Base-by-base conservation (phyloP, 2,797 vertebrate species). In the Sternotherus odoratus region DNA sequence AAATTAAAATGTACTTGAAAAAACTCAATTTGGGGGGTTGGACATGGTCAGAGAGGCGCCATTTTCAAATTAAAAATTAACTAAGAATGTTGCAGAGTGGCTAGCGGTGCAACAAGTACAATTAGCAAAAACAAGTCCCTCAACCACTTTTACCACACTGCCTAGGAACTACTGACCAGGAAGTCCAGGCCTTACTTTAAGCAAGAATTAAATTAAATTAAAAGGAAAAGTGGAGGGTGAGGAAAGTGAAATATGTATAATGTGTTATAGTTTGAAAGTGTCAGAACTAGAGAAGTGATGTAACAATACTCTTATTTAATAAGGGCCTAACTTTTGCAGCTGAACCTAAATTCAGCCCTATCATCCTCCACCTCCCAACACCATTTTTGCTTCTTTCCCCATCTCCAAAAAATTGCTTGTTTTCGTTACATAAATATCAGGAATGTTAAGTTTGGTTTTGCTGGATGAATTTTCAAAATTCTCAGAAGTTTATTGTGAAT, bases 1-100 rank as follows among this genome's bases (percentile, higher is more conserved):
- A 26, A 57, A 66, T 39, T 39, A 69, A 39, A 69, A 8, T 1
- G 12, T 30, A 50, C 56, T 79, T 33, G 66, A n/a, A 39, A 54
- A 54, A 72, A 15, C 46, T 83, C 28, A 46, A 88, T 26, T 63
- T 1, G 17, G 78, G 79, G 10, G n/a, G 53, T 9, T 53, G n/a
- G 53, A 33, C 56, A 86, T 10, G 21, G 36, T 21, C n/a, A 39
- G n/a, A 66, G 19, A 10, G 17, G 33, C 87, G 66, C 21, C 50
- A 80, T 17, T 63, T 91, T 33, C 36, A 79, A 91, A 93, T 56
- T 33, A 87, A 94, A 91, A 94, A 90, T 82, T 10, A 57, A 85
- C 8, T 43, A 48, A 12, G 43, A 48, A 75, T 48, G 12, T 46
- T 75, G 72, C 43, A 48, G 13, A 48, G 72, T 36, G 72, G 24